phyloP scores from a whole-genome alignment of 1,140 invertebrate genomes.

The Zaprionus lachaisei region DNA sequence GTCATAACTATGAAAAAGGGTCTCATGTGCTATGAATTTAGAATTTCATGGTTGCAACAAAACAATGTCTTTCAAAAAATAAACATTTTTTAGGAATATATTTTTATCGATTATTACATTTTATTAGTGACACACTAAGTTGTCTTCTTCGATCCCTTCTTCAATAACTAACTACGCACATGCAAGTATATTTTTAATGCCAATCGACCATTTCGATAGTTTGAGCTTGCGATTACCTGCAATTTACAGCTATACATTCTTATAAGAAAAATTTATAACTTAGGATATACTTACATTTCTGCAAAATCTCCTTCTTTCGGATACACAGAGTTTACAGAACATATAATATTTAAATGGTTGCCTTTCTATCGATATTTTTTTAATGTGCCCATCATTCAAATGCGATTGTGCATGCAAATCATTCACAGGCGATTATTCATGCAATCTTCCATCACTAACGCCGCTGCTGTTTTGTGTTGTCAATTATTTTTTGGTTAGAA shows the following conservation, averaged over 20 bases:
- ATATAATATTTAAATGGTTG: no score
- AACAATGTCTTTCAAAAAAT: background rate
- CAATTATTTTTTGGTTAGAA: constrained; percentile 56
- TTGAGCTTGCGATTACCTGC: background rate
- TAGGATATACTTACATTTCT: background rate
- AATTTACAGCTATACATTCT: background rate
- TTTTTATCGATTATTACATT: background rate
- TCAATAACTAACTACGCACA: background rate
- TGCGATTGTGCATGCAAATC: background rate
- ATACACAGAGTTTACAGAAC: no score
- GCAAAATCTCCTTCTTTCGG: no score
- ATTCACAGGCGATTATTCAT: background rate
- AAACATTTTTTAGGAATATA: background rate
- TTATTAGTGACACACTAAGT: background rate
- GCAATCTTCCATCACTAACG: constrained; percentile 27
- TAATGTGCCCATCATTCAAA: background rate
- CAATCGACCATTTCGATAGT: constrained; percentile 1
- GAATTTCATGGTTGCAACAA: background rate
- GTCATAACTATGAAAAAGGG: constrained; percentile 8
- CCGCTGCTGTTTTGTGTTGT: constrained; percentile 50
- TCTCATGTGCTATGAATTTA: background rate
- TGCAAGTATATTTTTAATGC: background rate
- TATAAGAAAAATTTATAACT: background rate
- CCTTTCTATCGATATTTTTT: no score
- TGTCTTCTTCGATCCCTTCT: background rate